phyloP scores from a whole-genome alignment of 2,113 vertebrate genomes.

The Dipodomys spectabilis region DNA sequence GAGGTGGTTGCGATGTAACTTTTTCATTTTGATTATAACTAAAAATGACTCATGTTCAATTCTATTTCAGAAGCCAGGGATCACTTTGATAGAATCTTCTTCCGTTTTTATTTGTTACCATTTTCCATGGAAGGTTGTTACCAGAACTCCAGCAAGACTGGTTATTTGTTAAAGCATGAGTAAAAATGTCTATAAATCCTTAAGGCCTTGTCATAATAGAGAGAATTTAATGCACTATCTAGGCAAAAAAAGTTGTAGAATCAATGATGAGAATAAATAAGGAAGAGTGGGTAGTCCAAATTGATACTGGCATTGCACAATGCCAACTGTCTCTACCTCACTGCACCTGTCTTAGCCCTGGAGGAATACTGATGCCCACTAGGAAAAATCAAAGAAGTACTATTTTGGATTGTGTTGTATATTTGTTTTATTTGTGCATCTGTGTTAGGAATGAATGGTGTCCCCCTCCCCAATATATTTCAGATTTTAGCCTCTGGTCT shows the following conservation, averaged over 20 bases:
- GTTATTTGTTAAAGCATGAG: constrained; percentile 75
- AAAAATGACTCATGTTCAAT: constrained; percentile 69
- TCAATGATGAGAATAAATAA: constrained; percentile 79
- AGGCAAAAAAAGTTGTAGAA: constrained; percentile 74
- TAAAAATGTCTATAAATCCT: constrained; percentile 79
- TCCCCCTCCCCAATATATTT: constrained; percentile 60
- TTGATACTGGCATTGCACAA: constrained; percentile 72
- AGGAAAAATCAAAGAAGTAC: constrained; percentile 58
- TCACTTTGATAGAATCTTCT: constrained; percentile 56
- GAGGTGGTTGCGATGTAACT: constrained; percentile 11
- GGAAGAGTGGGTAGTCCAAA: constrained; percentile 68
- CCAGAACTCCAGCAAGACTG: constrained; percentile 68
- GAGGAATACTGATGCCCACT: constrained; percentile 47
- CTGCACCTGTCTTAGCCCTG: constrained; percentile 48
- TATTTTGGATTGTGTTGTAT: background rate
- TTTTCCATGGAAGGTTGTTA: constrained; percentile 69
- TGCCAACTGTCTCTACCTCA: constrained; percentile 57
- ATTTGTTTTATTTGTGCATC: constrained; percentile 62
- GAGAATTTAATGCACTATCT: constrained; percentile 72
- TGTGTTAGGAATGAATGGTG: background rate
- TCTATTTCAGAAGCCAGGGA: constrained; percentile 61
- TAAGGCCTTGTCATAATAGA: constrained; percentile 76
- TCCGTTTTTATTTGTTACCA: constrained; percentile 1
- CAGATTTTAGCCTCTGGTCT: constrained; percentile 60
- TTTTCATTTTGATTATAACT: constrained; percentile 70